Conservation (phyloP, 1,140 invertebrate species). For the silkworm (Bombyx mori) region ASM3026992v2 NC_085124.1:621001-621500, state of each 20-base stretch:
- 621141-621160: constrained; percentile 59
- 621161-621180: constrained; percentile 57
- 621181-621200: constrained; percentile 63
- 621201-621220: constrained; percentile 60
- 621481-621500: constrained; percentile 33
- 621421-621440: constrained; percentile 18
- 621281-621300: constrained; percentile 27
- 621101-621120: constrained; percentile 41
- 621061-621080: constrained; percentile 46
- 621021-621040: constrained; percentile 50
- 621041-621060: constrained; percentile 38
- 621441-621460: constrained; percentile 43
- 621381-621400: constrained; percentile 46
- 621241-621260: constrained; percentile 49
- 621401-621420: constrained; percentile 7
- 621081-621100: constrained; percentile 53
- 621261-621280: constrained; percentile 60
- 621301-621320: constrained; percentile 39
- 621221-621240: constrained; percentile 62
- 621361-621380: constrained; percentile 42
- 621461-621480: constrained; percentile 48
- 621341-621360: constrained; percentile 30
- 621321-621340: constrained; percentile 44
- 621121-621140: constrained; percentile 39
- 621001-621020: constrained; percentile 59